Evolutionary conservation across 2,888 invertebrate genomes (phyloP).

Genomic region (Chironomus tentans): DNA sequence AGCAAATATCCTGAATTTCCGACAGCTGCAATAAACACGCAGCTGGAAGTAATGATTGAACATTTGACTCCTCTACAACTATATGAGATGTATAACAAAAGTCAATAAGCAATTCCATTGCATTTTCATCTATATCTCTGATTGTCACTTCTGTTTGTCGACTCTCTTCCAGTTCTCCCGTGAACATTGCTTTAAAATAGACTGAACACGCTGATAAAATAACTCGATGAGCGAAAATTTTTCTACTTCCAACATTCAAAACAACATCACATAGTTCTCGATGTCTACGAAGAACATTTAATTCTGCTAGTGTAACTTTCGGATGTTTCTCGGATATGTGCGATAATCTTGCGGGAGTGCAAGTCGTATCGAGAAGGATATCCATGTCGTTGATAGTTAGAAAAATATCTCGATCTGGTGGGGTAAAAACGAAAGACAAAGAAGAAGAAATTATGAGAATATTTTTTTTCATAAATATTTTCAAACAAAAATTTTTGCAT

Average conservation of each 20-base stretch:
- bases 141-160: slow-evolving; percentile 97
- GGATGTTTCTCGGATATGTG: slow-evolving; percentile 94
- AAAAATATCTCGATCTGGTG: too few species aligned
- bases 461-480: too few species aligned
- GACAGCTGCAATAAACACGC: slow-evolving; percentile 90
- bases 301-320: slow-evolving; percentile 80
- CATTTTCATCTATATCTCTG: slow-evolving; percentile 92
- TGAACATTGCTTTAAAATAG: slow-evolving; percentile 97
- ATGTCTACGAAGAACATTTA: slow-evolving; percentile 82
- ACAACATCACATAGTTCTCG: slow-evolving; percentile 95
- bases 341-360: slow-evolving; percentile 73
- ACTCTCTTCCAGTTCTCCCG: slow-evolving; percentile 94
- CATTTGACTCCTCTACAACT: slow-evolving; percentile 94
- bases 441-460: too few species aligned
- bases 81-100: slow-evolving; percentile 98
- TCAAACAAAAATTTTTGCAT: too few species aligned
- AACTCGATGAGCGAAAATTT: slow-evolving; percentile 92
- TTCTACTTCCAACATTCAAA: slow-evolving; percentile 85
- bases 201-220: slow-evolving; percentile 95
- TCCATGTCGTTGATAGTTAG: not conserved
- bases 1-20: slow-evolving; percentile 96
- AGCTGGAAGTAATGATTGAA: slow-evolving; percentile 93
- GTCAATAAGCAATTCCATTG: slow-evolving; percentile 93
- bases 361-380: slow-evolving; percentile 16
- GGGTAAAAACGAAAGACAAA: too few species aligned